A percentile compares a stretch with the other conserved stretches of the same genome.
phyloP scores from a whole-genome alignment of 2,888 invertebrate genomes.

The Podabrus alpinus region DNA sequence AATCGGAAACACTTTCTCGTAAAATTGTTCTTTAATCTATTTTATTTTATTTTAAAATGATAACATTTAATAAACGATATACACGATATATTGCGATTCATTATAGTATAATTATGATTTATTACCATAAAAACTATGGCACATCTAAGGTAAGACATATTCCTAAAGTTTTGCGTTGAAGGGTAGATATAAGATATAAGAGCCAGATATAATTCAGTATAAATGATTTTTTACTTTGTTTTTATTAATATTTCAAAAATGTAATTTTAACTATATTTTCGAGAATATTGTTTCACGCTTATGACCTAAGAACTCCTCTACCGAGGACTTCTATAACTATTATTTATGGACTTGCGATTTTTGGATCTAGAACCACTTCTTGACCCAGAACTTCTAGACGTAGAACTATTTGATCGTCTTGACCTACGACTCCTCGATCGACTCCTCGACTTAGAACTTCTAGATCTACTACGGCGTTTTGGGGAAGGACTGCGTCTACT shows the following conservation, averaged over 20 bases:
- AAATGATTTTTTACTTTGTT: no score
- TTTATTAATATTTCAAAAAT: no score
- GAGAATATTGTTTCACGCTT: no score
- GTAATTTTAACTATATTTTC: no score
- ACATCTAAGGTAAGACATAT: background rate
- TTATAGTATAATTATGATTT: background rate
- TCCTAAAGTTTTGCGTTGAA: no score
- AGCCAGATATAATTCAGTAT: no score
- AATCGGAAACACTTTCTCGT: constrained; percentile 18
- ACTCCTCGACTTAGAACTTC: constrained; percentile 66
- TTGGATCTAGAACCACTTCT: background rate
- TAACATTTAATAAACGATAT: constrained; percentile 1
- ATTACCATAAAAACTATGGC: background rate
- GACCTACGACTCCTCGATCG: background rate
- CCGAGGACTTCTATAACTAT: no score
- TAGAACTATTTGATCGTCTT: no score
- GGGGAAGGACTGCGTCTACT: constrained; percentile 62
- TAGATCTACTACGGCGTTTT: constrained; percentile 72
- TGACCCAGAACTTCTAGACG: background rate
- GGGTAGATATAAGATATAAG: no score
- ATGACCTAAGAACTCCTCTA: no score
- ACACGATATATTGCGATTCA: background rate
- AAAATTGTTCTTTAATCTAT: constrained; percentile 25
- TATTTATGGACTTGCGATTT: no score
- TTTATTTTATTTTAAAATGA: constrained; percentile 7